Conservation (phyloP, 2,113 vertebrate species). For the Recurvirostra avosetta region DNA sequence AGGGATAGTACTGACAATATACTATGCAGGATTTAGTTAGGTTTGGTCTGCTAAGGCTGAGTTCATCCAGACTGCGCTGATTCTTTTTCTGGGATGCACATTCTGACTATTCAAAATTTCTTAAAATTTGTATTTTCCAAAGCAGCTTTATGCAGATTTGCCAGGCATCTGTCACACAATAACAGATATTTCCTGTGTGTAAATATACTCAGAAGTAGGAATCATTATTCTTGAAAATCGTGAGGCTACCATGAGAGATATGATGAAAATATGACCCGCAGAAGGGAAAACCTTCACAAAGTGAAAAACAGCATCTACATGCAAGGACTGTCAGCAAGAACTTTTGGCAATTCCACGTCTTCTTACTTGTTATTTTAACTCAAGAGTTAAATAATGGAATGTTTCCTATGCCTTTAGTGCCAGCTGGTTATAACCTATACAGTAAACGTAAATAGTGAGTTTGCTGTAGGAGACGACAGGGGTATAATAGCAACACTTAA, state of each 20-base stretch:
- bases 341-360: background rate
- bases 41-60: background rate
- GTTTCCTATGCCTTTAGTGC: background rate
- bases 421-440: background rate
- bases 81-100: background rate
- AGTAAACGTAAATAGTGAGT: background rate
- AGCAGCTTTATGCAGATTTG: background rate
- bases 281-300: background rate
- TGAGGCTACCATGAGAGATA: background rate
- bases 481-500: conserved; percentile 4
- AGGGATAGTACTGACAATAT: background rate
- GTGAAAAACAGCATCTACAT: background rate
- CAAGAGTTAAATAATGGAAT: background rate
- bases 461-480: background rate
- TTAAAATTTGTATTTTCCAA: background rate
- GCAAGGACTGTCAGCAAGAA: background rate
- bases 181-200: background rate
- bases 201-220: background rate
- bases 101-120: background rate
- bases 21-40: background rate
- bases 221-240: background rate
- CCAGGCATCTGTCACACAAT: background rate
- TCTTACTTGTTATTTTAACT: background rate
- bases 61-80: background rate
- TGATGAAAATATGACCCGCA: background rate